Percentiles rank a stretch among this genome's conserved stretches.
Evolutionary conservation across 2,113 vertebrate species (phyloP).

Genomic region (Pteronura brasiliensis): DNA sequence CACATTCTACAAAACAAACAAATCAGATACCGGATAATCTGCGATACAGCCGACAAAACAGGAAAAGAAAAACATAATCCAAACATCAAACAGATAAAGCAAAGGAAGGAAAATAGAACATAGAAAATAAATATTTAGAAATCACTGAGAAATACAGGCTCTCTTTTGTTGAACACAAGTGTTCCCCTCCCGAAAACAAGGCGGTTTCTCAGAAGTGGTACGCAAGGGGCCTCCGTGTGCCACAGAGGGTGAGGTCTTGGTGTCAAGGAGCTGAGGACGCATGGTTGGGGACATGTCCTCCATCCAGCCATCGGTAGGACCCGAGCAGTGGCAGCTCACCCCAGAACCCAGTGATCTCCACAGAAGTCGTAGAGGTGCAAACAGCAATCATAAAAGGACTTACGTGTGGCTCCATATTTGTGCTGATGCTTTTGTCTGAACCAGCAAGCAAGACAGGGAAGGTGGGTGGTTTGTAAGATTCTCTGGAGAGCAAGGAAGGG

Average conservation of each 20-base stretch:
- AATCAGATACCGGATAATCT: no score
- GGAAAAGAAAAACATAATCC: not conserved
- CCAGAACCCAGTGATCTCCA: not conserved
- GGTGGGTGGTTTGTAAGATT: not conserved
- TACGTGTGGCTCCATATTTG: rapidly evolving
- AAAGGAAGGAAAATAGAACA: not conserved
- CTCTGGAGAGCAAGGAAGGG: not conserved
- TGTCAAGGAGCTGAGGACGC: not conserved
- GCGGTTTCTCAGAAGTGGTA: rapidly evolving
- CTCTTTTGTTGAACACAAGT: not conserved
- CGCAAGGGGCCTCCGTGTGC: rapidly evolving
- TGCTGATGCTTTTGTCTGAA: not conserved
- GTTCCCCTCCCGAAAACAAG: not conserved
- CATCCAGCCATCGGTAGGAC: rapidly evolving
- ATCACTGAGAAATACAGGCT: not conserved
- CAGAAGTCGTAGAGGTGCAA: not conserved
- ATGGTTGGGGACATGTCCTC: not conserved
- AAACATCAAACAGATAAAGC: not conserved
- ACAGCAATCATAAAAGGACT: not conserved
- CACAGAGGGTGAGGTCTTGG: not conserved
- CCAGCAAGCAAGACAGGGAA: not conserved
- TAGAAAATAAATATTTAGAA: not conserved
- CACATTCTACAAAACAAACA: not conserved
- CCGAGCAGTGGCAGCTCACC: rapidly evolving
- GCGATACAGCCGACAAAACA: not conserved